Percentiles rank a stretch among this genome's conserved stretches.
These are phyloP conservation scores for Troides aeacus DNA, from an alignment of 2,888 invertebrate species.

Conservation along the genomic window DNA sequence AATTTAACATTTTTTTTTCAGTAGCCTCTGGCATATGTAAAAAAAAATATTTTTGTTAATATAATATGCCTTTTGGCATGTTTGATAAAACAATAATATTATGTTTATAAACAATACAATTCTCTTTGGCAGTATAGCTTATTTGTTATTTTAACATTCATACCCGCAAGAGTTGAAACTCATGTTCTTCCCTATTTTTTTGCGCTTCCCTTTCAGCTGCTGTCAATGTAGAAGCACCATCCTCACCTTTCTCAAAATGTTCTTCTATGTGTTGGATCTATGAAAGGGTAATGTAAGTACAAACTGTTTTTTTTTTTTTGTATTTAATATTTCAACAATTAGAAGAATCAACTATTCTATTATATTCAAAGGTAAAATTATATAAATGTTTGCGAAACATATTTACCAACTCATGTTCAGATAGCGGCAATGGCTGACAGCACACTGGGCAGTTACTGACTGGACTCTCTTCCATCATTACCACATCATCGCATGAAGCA, in stretches of 20 bases:
- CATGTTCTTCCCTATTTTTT: conserved; percentile 86
- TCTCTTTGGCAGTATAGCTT: not conserved
- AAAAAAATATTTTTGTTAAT: too few species aligned
- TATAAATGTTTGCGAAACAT: too few species aligned
- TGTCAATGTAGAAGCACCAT: conserved; percentile 55
- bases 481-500: conserved; percentile 73
- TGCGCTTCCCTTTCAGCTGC: conserved; percentile 82
- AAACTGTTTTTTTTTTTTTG: too few species aligned
- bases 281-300: conserved; percentile 35
- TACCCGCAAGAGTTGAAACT: conserved; percentile 87
- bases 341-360: too few species aligned
- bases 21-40: too few species aligned
- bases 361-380: too few species aligned
- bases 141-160: conserved; percentile 9
- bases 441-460: conserved; percentile 74
- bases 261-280: conserved; percentile 90
- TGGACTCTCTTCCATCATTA: conserved; percentile 76
- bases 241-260: conserved; percentile 83
- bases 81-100: not conserved
- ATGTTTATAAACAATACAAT: not conserved
- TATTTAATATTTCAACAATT: too few species aligned
- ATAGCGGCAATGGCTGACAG: conserved; percentile 68
- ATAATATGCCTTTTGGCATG: too few species aligned
- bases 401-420: conserved; percentile 70
- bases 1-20: too few species aligned